Evolutionary conservation across 2,888 invertebrate species (phyloP), one percentile per base, ranked within the genome.

Genomic region (Lithosia quadra): DNA sequence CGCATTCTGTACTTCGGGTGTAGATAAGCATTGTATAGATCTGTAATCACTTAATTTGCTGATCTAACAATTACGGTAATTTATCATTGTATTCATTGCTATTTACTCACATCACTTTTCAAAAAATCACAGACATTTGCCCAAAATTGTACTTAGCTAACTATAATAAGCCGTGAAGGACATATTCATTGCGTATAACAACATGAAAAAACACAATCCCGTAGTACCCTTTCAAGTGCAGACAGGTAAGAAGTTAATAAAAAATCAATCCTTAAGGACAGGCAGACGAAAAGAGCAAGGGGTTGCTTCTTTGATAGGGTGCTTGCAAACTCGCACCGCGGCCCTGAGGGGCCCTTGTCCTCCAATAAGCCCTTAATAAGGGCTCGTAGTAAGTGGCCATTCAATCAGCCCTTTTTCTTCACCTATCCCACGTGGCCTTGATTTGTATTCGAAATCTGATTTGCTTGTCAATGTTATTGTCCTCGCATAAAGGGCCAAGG

Each of bases 291-390:
- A 95, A 94, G 94, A 92, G 92, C 94, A 95, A 93, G 89, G 81
- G 92, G 90, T 63, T 87, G 87, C 86, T 87, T 85, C 85, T 88
- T 88, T 87, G 86, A 86, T 86, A 88, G 91, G 90, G 90, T 85
- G 86, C 89, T 88, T 82, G 78, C 86, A 85, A 87, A 83, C 84
- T 78, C 85, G 80, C 78, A 74, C 72, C 70, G 71, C 74, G 79
- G 77, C 84, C 83, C 82, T 80, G 72, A 90, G 88, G 88, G 87
- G 80, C 88, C 80, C 93, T 92, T 87, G 88, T 89, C 84, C 91
- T 90, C 92, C 92, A 94, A 94, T 93, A 91, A 91, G 88, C 88
- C 87, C 88, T 86, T 92, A 92, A 93, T 87, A 94, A 94, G 92
- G 78, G 83, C 87, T 85, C 92, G 91, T 73, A 81, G 83, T 82